Percentiles rank a stretch among this genome's conserved stretches.
Evolutionary conservation across 2,888 invertebrate species (phyloP).

Genomic region (Heteromurus nitidus): DNA sequence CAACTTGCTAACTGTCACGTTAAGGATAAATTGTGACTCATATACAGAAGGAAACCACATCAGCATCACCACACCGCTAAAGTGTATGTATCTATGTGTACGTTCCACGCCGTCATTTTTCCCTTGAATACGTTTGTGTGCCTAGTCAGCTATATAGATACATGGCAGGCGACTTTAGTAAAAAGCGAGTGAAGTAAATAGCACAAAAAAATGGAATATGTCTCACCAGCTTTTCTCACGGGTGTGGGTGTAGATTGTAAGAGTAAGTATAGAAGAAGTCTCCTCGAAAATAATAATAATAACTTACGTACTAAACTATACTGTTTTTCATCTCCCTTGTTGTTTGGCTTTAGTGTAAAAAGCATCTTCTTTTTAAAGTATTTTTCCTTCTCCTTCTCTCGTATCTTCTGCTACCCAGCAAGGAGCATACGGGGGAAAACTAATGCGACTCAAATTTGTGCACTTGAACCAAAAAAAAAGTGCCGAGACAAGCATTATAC

Average conservation of each 20-base stretch:
- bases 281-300: too few species aligned
- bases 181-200: conserved; percentile 46
- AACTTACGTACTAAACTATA: too few species aligned
- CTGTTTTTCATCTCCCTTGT: conserved; percentile 31
- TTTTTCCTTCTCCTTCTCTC: too few species aligned
- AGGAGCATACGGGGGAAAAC: conserved; percentile 60
- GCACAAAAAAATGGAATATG: conserved; percentile 60
- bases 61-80: conserved; percentile 36
- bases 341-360: not conserved
- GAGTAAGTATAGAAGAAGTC: not conserved
- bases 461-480: conserved; percentile 62
- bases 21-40: conserved; percentile 73
- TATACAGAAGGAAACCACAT: conserved; percentile 59
- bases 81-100: too few species aligned
- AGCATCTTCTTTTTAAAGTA: conserved; percentile 55
- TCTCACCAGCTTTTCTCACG: conserved; percentile 48
- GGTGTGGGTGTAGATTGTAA: too few species aligned
- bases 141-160: conserved; percentile 33
- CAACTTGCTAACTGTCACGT: conserved; percentile 74
- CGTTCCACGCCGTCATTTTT: too few species aligned
- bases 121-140: not conserved
- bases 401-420: conserved; percentile 59
- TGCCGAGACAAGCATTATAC: conserved; percentile 63
- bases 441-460: conserved; percentile 69
- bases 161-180: conserved; percentile 32